Evolutionary conservation across 2,888 invertebrate species (phyloP).

Genomic region (Pyrochroa serraticornis): DNA sequence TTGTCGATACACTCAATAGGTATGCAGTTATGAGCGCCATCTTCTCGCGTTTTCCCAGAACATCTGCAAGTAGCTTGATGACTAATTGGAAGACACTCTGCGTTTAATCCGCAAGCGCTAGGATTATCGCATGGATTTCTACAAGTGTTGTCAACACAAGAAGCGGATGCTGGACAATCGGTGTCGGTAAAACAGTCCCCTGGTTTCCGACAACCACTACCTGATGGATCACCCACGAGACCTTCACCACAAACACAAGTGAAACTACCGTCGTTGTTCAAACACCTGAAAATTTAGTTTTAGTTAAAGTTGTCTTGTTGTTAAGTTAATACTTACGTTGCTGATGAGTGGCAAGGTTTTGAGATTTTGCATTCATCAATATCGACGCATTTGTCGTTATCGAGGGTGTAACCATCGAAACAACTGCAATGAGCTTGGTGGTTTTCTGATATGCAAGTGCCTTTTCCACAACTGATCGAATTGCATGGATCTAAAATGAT

Average conservation of each 20-base stretch:
- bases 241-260: slow-evolving; percentile 79
- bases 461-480: slow-evolving; percentile 77
- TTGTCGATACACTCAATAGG: slow-evolving; percentile 80
- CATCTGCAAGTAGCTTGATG: slow-evolving; percentile 79
- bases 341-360: slow-evolving; percentile 80
- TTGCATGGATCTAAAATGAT: slow-evolving; percentile 77
- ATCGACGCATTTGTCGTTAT: slow-evolving; percentile 75
- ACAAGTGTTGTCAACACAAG: slow-evolving; percentile 77
- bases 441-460: slow-evolving; percentile 74
- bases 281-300: slow-evolving; percentile 61
- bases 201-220: slow-evolving; percentile 78
- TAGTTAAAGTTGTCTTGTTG: slow-evolving; percentile 3
- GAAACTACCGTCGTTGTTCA: slow-evolving; percentile 80
- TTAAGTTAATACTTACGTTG: slow-evolving; percentile 59
- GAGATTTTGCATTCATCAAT: slow-evolving; percentile 75
- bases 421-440: slow-evolving; percentile 79
- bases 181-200: slow-evolving; percentile 81
- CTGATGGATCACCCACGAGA: slow-evolving; percentile 76
- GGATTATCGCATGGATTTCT: slow-evolving; percentile 75
- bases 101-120: slow-evolving; percentile 74
- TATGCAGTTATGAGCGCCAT: slow-evolving; percentile 74
- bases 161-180: slow-evolving; percentile 79
- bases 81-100: slow-evolving; percentile 72
- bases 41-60: slow-evolving; percentile 75
- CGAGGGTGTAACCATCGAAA: slow-evolving; percentile 72